phyloP scores from a whole-genome alignment of 2,888 invertebrate species.

The Ceriagrion tenellum region DNA sequence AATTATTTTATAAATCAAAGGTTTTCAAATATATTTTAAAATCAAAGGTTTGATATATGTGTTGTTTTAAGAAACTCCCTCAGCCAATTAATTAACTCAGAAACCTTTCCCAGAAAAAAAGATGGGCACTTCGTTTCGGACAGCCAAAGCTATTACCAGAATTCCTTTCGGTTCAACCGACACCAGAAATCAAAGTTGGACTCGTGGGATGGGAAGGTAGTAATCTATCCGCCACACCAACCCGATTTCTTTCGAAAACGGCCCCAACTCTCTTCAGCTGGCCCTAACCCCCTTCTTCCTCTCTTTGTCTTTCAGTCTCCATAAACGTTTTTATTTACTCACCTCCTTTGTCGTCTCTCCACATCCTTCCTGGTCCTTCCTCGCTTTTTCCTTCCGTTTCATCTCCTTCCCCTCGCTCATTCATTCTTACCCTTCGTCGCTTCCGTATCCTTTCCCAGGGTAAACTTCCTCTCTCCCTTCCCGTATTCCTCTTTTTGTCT shows the following conservation, averaged over 20 bases:
- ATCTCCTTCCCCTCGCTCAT: background rate
- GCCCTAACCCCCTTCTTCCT: background rate
- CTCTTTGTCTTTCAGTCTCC: background rate
- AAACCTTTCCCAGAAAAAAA: too few species aligned
- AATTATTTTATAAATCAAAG: too few species aligned
- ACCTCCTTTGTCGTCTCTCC: background rate
- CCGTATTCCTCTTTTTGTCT: background rate
- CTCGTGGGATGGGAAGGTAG: too few species aligned
- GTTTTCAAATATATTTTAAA: too few species aligned
- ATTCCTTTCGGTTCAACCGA: too few species aligned
- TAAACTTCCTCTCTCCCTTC: background rate
- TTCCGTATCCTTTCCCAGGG: background rate
- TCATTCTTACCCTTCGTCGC: constrained; percentile 19
- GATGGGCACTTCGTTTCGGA: too few species aligned
- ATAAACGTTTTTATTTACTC: constrained; percentile 52
- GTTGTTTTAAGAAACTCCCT: too few species aligned
- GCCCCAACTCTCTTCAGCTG: background rate
- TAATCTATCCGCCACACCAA: too few species aligned
- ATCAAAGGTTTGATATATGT: too few species aligned
- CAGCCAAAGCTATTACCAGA: too few species aligned
- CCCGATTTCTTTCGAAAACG: background rate
- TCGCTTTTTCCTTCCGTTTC: background rate
- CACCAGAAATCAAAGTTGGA: too few species aligned
- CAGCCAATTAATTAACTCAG: too few species aligned
- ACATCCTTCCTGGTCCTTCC: background rate